These are phyloP conservation scores for Clangula hyemalis DNA, from an alignment of 2,797 vertebrate genomes.

Conservation along the genomic window DNA sequence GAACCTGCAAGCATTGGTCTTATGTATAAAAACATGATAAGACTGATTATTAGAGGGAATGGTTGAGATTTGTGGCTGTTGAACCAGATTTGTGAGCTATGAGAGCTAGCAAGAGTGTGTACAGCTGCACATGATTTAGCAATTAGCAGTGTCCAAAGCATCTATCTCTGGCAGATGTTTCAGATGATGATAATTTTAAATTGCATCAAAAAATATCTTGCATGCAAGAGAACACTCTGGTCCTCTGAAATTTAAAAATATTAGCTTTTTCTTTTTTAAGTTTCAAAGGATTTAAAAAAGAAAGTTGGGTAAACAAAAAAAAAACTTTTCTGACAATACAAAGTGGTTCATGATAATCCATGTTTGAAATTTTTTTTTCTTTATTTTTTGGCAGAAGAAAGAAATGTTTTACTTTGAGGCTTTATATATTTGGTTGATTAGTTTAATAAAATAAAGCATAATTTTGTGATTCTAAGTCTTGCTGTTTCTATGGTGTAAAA, in stretches of 20 bases:
- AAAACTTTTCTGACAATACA: not conserved
- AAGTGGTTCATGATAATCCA: not conserved
- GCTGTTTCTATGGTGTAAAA: not conserved
- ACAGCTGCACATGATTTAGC: slow-evolving; percentile 66
- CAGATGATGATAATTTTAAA: slow-evolving; percentile 60
- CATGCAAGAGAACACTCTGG: not conserved
- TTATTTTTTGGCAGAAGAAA: not conserved
- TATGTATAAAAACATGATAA: not conserved
- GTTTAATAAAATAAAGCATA: not conserved
- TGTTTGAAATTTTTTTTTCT: not conserved
- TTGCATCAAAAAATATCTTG: not conserved
- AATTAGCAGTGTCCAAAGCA: slow-evolving; percentile 61
- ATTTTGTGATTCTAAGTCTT: not conserved
- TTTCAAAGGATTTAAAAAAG: not conserved
- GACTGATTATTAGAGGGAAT: slow-evolving; percentile 20
- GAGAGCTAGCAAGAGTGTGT: slow-evolving; percentile 44
- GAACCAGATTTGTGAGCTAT: slow-evolving; percentile 35
- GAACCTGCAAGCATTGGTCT: slow-evolving; percentile 6
- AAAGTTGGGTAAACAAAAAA: not conserved
- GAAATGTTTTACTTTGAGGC: not conserved
- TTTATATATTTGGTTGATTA: not conserved
- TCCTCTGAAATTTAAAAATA: slow-evolving; percentile 30
- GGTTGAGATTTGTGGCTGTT: slow-evolving; percentile 28
- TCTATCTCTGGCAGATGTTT: slow-evolving; percentile 55
- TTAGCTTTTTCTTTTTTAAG: not conserved